phyloP scores from a whole-genome alignment of 2,888 invertebrate species.

The Drosophila anomalata region DNA sequence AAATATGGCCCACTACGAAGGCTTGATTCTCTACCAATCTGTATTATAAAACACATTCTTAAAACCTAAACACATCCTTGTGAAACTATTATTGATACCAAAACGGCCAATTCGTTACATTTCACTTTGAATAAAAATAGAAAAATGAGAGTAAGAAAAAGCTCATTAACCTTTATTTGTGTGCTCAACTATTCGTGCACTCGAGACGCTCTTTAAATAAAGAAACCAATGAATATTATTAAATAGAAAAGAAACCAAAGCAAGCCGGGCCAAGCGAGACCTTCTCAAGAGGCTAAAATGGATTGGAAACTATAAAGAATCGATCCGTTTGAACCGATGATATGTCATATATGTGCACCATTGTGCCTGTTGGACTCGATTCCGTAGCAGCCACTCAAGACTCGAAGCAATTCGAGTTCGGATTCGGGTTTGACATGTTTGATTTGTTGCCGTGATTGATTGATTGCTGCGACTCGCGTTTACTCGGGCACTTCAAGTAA shows the following conservation, averaged over 20 bases:
- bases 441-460: constrained; percentile 74
- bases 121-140: constrained; percentile 12
- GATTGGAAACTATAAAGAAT: constrained; percentile 33
- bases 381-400: constrained; percentile 36
- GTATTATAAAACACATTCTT: not conserved
- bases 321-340: constrained; percentile 45
- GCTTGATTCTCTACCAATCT: too few species aligned
- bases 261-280: constrained; percentile 20
- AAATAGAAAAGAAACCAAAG: constrained; percentile 28
- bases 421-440: constrained; percentile 54
- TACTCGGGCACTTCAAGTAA: constrained; percentile 60
- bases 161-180: constrained; percentile 76
- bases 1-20: too few species aligned
- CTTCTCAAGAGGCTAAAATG: constrained; percentile 27
- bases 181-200: constrained; percentile 55
- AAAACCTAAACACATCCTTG: not conserved
- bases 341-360: constrained; percentile 67
- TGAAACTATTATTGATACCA: not conserved
- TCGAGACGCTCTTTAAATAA: constrained; percentile 38
- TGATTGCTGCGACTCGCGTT: constrained; percentile 67
- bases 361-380: constrained; percentile 63
- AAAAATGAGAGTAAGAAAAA: constrained; percentile 45
- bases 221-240: constrained; percentile 51
- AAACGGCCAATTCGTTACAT: constrained; percentile 1
- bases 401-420: constrained; percentile 25